Evolutionary conservation across 2,888 invertebrate species (phyloP), one percentile per base, ranked within the genome.

Genomic region (Pammene aurita): DNA sequence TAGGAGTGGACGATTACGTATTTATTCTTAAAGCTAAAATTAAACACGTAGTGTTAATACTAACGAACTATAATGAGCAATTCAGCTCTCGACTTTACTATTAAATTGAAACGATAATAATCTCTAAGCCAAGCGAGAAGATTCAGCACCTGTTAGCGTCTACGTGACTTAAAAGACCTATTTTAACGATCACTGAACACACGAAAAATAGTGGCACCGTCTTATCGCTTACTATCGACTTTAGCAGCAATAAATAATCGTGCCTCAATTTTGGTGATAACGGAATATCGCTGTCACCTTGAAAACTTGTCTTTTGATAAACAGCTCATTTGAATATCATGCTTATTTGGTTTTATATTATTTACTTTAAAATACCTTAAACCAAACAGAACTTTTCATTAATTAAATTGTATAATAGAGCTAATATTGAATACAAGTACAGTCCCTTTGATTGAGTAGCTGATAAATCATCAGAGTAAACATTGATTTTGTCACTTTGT

Each of bases 111-210:
- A 62, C 57, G 60, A 65, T 74, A 74, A 71, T 76, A 64, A 73
- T 66, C 69, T 70, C 54, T 73, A 69, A 74, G 46, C 34, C 55
- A 63, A 74, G 35, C 16, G 38, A 66, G 68, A 65, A 73, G 72
- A 74, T 75, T 73, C 13, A 72, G 77, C 84, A 85, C 85, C 81
- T 82, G 84, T 81, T 80, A 77, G 75, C 83, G 88, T 86, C 77
- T 90, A 92, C 91, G 91, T 92, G 92, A 90, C 89, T 89, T 84
- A 86, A 54, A 88, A 83, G 75, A 83, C 77, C 75, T 69, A 74
- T 79, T 79, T 84, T 86, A 85, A 86, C 87, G 86, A 83, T 85
- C 82, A 80, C 81, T 78, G 82, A 81, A 86, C 86, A 72, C 60
- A 60, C 60, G 54, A 60, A 60, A 69, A 64, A 48, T 42, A 41